Conservation (phyloP, 2,888 invertebrate species). For the Stenodema calcarata region DNA sequence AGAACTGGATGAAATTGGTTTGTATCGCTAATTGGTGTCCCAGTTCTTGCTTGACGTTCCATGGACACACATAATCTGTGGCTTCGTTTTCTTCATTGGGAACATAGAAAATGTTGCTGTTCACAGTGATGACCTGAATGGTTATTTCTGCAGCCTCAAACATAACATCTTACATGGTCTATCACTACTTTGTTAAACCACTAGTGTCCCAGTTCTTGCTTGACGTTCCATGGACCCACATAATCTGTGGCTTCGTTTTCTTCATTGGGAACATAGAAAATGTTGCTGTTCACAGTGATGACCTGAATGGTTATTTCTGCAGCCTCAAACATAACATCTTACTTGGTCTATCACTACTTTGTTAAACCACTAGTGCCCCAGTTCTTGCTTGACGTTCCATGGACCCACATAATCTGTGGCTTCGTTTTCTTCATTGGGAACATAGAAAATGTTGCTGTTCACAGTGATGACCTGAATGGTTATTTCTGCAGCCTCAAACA, state of each 20-base stretch:
- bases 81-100: slow-evolving; percentile 9
- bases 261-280: not conserved
- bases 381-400: slow-evolving; percentile 11
- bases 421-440: slow-evolving; percentile 13
- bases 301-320: not conserved
- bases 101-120: not conserved
- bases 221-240: not conserved
- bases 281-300: not conserved
- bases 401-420: not conserved
- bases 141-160: not conserved
- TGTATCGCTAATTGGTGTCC: too few relatives aligned
- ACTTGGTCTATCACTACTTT: too few relatives aligned
- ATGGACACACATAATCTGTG: not conserved
- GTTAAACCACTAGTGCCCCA: not conserved
- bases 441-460: not conserved
- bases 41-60: slow-evolving; percentile 16
- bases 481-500: not conserved
- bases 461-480: not conserved
- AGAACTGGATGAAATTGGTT: too few relatives aligned
- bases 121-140: not conserved
- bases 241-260: slow-evolving; percentile 17
- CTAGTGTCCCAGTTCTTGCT: not conserved
- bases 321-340: not conserved
- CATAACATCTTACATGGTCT: too few relatives aligned
- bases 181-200: too few relatives aligned